Conservation (phyloP, 1,140 invertebrate species). For the Orchesella cincta region DNA sequence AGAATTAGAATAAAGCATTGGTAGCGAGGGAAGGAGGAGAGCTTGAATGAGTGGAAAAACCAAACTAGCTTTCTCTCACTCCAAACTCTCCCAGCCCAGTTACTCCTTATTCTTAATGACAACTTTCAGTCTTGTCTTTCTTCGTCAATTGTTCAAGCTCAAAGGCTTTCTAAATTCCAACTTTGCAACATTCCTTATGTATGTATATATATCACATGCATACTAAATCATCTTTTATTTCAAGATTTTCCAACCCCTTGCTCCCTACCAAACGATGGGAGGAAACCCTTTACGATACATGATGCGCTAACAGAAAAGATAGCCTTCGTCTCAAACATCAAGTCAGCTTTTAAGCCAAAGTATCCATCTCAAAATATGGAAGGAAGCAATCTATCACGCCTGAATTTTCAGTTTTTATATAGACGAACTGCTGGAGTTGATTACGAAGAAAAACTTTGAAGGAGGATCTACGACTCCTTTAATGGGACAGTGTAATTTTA, state of each 20-base stretch:
- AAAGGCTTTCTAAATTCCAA: background rate
- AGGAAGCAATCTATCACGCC: background rate
- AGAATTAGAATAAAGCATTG: constrained; percentile 2
- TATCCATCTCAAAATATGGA: background rate
- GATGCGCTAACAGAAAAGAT: background rate
- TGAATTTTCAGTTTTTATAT: too few relatives aligned
- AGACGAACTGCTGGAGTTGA: too few relatives aligned
- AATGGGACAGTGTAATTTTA: too few relatives aligned
- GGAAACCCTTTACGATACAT: background rate
- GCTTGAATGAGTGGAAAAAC: background rate
- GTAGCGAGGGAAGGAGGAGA: background rate
- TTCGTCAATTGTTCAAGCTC: background rate
- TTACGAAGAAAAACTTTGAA: too few relatives aligned
- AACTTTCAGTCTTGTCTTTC: constrained; percentile 12
- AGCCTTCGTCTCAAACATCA: background rate
- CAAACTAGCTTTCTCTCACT: background rate
- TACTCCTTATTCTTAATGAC: background rate
- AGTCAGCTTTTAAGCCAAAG: background rate
- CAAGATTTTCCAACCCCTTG: background rate
- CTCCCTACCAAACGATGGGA: background rate
- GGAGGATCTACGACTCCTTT: too few relatives aligned
- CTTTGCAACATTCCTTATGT: background rate
- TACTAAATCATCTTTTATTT: background rate
- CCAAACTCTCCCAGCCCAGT: background rate
- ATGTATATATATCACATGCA: background rate